Conservation (phyloP, 2,797 vertebrate species). For the Poecilia gillii region DNA sequence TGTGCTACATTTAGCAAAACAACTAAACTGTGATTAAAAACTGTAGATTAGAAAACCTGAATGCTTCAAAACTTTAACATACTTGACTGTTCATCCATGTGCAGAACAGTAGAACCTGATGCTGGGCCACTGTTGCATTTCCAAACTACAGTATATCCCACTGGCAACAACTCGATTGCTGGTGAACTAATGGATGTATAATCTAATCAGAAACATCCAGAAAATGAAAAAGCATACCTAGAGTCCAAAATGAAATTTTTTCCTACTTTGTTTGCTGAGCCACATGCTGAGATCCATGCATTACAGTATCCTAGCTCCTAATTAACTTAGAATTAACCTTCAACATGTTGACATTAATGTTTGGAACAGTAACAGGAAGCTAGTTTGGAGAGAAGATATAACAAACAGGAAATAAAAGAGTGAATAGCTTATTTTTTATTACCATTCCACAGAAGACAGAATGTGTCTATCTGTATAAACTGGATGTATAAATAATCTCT, state of each 20-base stretch:
- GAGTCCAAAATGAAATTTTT: constrained; percentile 45
- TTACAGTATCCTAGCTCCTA: constrained; percentile 47
- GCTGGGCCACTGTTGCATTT: neutral
- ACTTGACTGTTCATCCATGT: constrained; percentile 4
- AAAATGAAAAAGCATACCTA: constrained; percentile 52
- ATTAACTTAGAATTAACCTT: constrained; percentile 67
- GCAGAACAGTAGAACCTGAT: neutral
- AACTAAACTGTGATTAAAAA: neutral
- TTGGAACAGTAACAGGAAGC: constrained; percentile 1
- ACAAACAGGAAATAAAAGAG: constrained; percentile 19
- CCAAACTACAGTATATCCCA: constrained; percentile 35
- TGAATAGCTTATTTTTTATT: constrained; percentile 18
- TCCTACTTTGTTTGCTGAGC: constrained; percentile 38
- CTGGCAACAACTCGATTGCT: constrained; percentile 59
- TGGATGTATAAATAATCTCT: constrained; percentile 16
- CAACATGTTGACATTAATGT: constrained; percentile 58
- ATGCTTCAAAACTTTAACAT: neutral
- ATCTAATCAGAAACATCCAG: constrained; percentile 74
- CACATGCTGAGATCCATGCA: constrained; percentile 12
- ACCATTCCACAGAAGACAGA: constrained; percentile 1
- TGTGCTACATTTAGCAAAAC: neutral
- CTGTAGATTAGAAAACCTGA: constrained; percentile 6
- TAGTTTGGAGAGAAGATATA: neutral
- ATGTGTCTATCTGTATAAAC: constrained; percentile 7
- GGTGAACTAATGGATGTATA: constrained; percentile 71